Evolutionary conservation across 1,140 invertebrate genomes (phyloP), one percentile per base, ranked within the genome.

Genomic region (Helicoverpa armigera): DNA sequence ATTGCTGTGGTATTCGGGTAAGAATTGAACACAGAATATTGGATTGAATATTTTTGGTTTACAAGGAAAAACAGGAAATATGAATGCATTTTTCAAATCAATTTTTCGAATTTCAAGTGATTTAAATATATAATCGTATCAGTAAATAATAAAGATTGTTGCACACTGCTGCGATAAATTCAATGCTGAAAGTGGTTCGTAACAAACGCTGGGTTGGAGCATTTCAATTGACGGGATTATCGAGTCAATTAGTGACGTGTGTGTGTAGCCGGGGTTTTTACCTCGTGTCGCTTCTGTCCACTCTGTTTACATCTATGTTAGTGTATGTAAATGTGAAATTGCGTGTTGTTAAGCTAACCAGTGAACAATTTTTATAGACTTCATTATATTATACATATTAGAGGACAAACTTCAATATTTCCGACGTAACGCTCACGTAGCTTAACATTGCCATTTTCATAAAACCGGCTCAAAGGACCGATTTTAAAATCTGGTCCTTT

Each of bases 131-230:
- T 3, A 9, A 43, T 43, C 35, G 35, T 43, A 43, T 7, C 35
- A 43, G 35, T 43, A 43, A 43, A 43, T 43, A 43, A 43, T 43
- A 43, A 43, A 43, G 35, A 43, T 9, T 43, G 35, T 5, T 43
- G 2, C 16, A 18, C 11, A 23, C 3, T 3, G 7, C 0, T 13
- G 12, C 23, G 13, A 13, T 29, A n/a, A 63, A 63, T 18, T 14
- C 12, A 5, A 50, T 69, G 18, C 43, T 50, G 50, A 69, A 18
- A 9, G 16, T 50, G 65, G 12, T 18, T 18, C 11, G 18, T 16
- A 18, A 69, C 43, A 69, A 69, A 48, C 43, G 65, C 65, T 69
- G 13, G 43, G 43, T 50, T 69, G 16, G 65, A 69, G 43, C 63
- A 16, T 7, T 43, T 69, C 65, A 69, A 50, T 58, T 18, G 65